Conservation (phyloP, 2,797 vertebrate genomes). For the Sebastes minor region DNA sequence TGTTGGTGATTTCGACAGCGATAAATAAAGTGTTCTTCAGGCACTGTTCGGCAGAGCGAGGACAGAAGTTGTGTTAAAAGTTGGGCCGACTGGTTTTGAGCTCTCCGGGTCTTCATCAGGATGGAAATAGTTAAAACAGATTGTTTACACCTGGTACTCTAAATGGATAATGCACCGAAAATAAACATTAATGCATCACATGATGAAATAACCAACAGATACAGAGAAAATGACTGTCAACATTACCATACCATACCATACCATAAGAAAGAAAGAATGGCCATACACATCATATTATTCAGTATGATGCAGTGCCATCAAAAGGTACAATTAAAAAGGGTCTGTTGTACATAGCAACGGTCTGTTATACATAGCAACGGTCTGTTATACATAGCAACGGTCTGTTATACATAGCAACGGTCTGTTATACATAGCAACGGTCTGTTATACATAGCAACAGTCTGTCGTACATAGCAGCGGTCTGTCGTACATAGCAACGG, state of each 20-base stretch:
- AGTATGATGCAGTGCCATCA: background rate
- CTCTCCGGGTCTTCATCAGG: background rate
- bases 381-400: too few relatives aligned
- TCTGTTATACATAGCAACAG: too few relatives aligned
- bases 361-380: too few relatives aligned
- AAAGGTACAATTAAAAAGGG: background rate
- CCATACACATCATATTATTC: background rate
- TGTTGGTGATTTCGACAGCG: too few relatives aligned
- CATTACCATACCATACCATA: too few relatives aligned
- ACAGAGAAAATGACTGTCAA: background rate
- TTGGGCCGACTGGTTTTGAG: background rate
- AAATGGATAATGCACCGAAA: background rate
- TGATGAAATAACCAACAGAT: background rate
- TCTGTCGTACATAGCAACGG: too few relatives aligned
- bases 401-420: rapidly evolving
- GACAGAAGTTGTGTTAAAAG: background rate
- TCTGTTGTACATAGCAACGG: too few relatives aligned
- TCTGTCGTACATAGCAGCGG: too few relatives aligned
- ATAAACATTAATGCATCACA: background rate
- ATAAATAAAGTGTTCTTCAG: background rate
- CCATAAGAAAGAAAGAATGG: background rate
- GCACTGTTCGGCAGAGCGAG: background rate
- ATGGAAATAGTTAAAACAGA: background rate
- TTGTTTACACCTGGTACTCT: background rate
- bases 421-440: too few relatives aligned